Evolutionary conservation across 2,113 vertebrate species (phyloP), one percentile per base, ranked within the genome.

Genomic region (Pterocles burchelli): DNA sequence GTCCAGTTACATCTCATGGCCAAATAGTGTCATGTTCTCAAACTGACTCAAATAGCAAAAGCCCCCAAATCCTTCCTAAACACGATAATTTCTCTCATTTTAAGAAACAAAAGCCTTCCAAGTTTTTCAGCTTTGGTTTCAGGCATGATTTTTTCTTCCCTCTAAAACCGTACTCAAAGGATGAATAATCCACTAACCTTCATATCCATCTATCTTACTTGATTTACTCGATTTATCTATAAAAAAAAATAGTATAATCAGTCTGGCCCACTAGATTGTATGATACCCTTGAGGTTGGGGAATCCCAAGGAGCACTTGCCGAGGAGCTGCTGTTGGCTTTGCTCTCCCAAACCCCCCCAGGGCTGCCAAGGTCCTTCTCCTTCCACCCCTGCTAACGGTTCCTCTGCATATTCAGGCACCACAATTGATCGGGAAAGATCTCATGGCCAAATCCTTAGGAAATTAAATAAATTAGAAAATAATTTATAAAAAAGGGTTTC

Each of bases 401-500:
- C 97, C 97, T 97, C 96, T 93, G 92, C 97, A 96, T 96, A 97
- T 95, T 81, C 97, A 98, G 98, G 98, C 97, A 98, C 97, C 97
- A n/a, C 26, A 82, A 98, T 46, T 89, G 97, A 98, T 98, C 85
- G 81, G 95, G 89, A 95, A 97, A 97, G 97, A 97, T 79, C 96
- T 97, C 96, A 97, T 96, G 97, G 95, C 96, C 95, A 96, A 97
- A 97, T 97, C 93, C 95, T 98, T 97, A 97, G 97, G 96, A 97
- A 97, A 96, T 98, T 96, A 97, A 98, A 97, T 98, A 97, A 97
- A 94, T 98, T 98, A 97, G 45, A 66, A 96, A 98, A 98, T 97
- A 97, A 98, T 95, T 98, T 97, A 97, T 26, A 73, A 77, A 48
- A 89, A 76, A 38, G 75, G 12, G 7, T 18, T 70, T 49, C 25